These are phyloP conservation scores for human DNA, from an alignment of 2,113 vertebrate genomes.

Conservation along the genomic window DNA sequence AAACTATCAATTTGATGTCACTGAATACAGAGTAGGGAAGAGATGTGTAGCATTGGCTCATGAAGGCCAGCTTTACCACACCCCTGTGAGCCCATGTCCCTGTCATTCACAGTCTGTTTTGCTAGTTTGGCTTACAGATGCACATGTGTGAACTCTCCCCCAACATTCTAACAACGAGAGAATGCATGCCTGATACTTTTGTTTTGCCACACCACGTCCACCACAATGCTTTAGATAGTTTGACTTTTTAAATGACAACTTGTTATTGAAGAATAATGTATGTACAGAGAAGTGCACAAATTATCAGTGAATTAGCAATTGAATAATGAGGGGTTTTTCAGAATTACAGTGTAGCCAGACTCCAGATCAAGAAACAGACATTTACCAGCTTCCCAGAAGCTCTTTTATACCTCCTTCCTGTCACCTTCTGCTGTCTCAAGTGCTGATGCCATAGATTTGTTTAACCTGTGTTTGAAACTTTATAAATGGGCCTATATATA, in stretches of 20 bases:
- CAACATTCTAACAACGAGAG: not conserved
- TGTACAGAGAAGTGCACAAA: not conserved
- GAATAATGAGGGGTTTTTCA: not conserved
- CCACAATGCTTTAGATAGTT: not conserved
- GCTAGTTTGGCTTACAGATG: not conserved
- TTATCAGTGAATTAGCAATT: not conserved
- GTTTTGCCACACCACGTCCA: not conserved
- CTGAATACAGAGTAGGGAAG: not conserved
- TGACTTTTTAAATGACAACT: not conserved
- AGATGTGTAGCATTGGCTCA: not conserved
- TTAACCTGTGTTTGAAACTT: not conserved
- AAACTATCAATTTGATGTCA: not conserved
- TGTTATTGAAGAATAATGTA: not conserved
- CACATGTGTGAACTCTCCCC: not conserved
- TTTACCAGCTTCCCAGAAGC: not conserved
- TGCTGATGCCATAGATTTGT: not conserved
- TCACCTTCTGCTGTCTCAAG: not conserved
- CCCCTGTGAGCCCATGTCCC: not conserved
- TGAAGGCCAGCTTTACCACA: not conserved
- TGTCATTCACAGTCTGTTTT: not conserved
- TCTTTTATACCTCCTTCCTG: accelerated
- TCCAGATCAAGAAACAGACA: not conserved
- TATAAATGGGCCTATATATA: not conserved
- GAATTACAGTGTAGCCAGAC: not conserved
- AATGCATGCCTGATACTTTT: not conserved